A percentile compares a stretch with the other conserved stretches of the same genome.
phyloP scores from a whole-genome alignment of 2,888 invertebrate species.

The Leucozona laternaria region DNA sequence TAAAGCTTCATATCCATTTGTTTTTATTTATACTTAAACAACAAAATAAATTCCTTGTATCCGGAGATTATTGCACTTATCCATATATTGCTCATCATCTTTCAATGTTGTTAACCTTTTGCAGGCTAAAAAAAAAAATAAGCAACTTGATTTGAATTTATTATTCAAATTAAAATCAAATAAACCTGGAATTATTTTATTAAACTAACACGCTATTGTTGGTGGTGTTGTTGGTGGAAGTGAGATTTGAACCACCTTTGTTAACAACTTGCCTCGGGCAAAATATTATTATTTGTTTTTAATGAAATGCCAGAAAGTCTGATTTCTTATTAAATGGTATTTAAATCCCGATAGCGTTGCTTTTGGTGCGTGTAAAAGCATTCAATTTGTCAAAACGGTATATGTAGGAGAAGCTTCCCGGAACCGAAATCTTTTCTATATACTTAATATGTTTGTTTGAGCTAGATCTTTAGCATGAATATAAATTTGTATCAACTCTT shows the following conservation, averaged over 20 bases:
- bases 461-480: background rate
- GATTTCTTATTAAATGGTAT: conserved; percentile 25
- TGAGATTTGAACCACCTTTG: conserved; percentile 7
- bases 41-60: background rate
- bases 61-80: conserved; percentile 26
- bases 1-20: background rate
- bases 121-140: conserved; percentile 14
- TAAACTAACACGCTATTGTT: conserved; percentile 20
- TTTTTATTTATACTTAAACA: background rate
- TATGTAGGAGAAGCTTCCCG: background rate
- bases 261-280: conserved; percentile 17
- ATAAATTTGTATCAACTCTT: background rate
- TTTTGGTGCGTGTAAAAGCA: background rate
- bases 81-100: conserved; percentile 18
- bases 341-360: conserved; percentile 7
- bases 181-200: conserved; percentile 46
- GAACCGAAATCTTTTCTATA: background rate
- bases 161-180: conserved; percentile 55
- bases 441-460: background rate
- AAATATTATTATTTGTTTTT: background rate
- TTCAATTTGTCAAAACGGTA: background rate
- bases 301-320: conserved; percentile 27
- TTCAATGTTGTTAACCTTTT: conserved; percentile 56
- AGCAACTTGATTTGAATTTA: conserved; percentile 34
- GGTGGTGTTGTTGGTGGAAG: background rate